Base-by-base conservation (phyloP, 2,797 vertebrate genomes). In the Sternotherus odoratus region DNA sequence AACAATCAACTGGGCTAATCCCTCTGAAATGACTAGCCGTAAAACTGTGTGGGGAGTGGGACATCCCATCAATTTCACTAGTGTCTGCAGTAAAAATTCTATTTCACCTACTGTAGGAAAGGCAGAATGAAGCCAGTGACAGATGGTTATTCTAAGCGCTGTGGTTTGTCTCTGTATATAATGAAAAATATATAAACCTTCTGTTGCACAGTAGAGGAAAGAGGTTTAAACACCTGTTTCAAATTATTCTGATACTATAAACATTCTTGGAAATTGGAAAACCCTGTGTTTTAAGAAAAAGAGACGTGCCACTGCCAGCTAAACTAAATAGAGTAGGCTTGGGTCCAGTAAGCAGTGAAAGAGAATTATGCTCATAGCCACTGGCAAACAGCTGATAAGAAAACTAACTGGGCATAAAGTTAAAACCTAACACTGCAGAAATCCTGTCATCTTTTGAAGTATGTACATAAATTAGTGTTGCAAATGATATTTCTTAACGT, bases 131-230 rank as follows among this genome's bases (percentile, higher is more conserved):
- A 93, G 87, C 86, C 94, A 49, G 49, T 92, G 96, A 91, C 98
- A 98, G 98, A 98, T 98, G 97, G 97, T 91, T 97, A 98, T 94
- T 94, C 77, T 89, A 85, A 97, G 95, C 89, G 53, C 83, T 78
- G 19, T 91, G 85, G 83, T 97, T 97, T 95, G 87, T 93, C 97
- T 96, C 94, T 94, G 86, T 89, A 96, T 66, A 88, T 91, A 96
- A 98, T 98, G 94, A 97, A 98, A 98, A 97, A 97, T 97, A 97
- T 66, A 98, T 97, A 97, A 98, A 96, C 97, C 97, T 98, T 98
- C 98, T 98, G 98, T 93, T 96, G 85, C 74, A n/a, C 93, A 94
- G 97, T 77, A 87, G 85, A 97, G 89, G 46, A 81, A 26, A 95
- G 94, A 97, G 89, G 91, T 91, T 97, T 85, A 24, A 98, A 97